These are phyloP conservation scores for Eublepharis macularius DNA, from an alignment of 2,113 vertebrate genomes.

Conservation along the genomic window DNA sequence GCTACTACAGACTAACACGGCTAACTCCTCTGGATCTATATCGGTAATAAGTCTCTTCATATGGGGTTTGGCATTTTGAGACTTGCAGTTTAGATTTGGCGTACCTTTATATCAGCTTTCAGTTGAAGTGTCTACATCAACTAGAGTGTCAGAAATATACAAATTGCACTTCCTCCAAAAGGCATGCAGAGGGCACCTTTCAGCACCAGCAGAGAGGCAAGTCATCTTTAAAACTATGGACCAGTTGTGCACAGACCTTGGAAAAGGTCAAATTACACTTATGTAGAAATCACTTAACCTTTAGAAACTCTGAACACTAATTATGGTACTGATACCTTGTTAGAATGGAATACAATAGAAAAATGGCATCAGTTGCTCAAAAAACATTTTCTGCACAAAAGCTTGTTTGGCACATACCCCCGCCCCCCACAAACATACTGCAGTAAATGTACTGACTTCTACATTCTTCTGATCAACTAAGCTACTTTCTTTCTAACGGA, in stretches of 20 bases:
- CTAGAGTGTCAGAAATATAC: neutral
- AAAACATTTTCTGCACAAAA: neutral
- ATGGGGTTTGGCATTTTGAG: neutral
- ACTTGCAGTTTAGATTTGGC: neutral
- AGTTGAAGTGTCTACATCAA: neutral
- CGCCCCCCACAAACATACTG: conserved; percentile 21
- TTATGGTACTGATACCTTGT: neutral
- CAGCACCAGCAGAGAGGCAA: conserved; percentile 6
- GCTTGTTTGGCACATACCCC: neutral
- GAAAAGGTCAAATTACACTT: conserved; percentile 8
- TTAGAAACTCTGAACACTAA: conserved; percentile 8
- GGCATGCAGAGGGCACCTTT: neutral
- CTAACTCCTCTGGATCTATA: too few species aligned
- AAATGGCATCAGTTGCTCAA: neutral
- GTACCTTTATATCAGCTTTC: conserved; percentile 8
- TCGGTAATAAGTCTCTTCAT: neutral
- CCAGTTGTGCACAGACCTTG: neutral
- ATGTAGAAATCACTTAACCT: conserved; percentile 32
- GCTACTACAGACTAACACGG: too few species aligned
- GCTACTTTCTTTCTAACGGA: neutral
- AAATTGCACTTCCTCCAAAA: conserved; percentile 1
- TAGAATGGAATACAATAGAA: neutral
- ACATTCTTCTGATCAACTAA: neutral
- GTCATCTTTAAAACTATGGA: conserved; percentile 8
- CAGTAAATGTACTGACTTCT: neutral